Evolutionary conservation across 1,140 invertebrate species (phyloP), one percentile per base, ranked within the genome.

Genomic region (Anoplolepis gracilipes): DNA sequence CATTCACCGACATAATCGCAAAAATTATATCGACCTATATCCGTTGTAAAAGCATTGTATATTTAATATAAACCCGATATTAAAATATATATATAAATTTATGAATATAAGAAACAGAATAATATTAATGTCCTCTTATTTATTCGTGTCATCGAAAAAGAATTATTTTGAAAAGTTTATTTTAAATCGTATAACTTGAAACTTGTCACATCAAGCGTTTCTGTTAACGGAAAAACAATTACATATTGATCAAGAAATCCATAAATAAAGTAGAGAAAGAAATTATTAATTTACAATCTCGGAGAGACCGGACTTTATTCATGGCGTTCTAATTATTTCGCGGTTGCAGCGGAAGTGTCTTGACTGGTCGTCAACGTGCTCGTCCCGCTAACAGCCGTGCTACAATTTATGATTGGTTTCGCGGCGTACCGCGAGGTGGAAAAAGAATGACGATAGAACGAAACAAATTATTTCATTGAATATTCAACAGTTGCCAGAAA

Each of bases 401-500:
- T 70, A 81, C 78, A 72, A 72, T 82, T 82, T 59, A 82, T 82
- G 78, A 82, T 82, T 72, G 78, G 78, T 82, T 72, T 82, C 67
- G 78, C 67, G 65, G 53, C 53, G 67, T n/a, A 28, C 65, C 67
- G 25, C 28, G 67, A 57, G 78, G n/a, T 72, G 65, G 67, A 59
- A 82, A 82, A 82, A 82, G 78, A 46, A 33, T 67, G 53, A 42
- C 53, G 53, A 72, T 72, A 82, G 78, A 82, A 59, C 65, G 65
- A 82, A 73, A 82, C 78, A 82, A 82, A 82, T 82, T 72, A 82
- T 82, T 82, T 82, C 78, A 82, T 82, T 82, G 78, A 82, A 82
- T 82, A 82, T 82, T 82, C 78, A 82, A 82, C 78, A 82, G 78
- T 73, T 82, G 78, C 78, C 78, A 82, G 78, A 82, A 82, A 82